phyloP scores from a whole-genome alignment of 2,113 vertebrate genomes.

The Ctenomys sociabilis region DNA sequence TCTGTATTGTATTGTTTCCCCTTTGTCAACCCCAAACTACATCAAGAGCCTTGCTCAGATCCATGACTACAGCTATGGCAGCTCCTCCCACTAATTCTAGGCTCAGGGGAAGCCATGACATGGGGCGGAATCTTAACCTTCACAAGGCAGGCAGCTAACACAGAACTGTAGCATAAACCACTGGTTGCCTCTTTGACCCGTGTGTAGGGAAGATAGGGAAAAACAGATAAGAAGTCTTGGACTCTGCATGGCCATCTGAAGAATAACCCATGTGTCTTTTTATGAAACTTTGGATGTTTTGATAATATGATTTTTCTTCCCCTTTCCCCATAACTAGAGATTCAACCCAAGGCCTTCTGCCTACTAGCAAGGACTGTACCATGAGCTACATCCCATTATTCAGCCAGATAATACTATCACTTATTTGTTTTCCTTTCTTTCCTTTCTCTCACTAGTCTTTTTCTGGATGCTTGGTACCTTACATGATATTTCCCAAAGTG shows the following conservation, averaged over 20 bases:
- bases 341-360: not conserved
- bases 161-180: not conserved
- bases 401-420: not conserved
- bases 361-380: not conserved
- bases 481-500: not conserved
- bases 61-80: no score
- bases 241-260: not conserved
- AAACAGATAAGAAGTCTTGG: not conserved
- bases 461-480: not conserved
- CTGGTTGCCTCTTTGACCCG: not conserved
- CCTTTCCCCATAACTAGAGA: not conserved
- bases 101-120: not conserved
- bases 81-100: not conserved
- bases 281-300: not conserved
- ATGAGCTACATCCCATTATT: not conserved
- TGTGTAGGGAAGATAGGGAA: not conserved
- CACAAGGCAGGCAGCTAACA: not conserved
- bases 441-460: not conserved
- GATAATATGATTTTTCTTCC: not conserved
- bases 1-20: no score
- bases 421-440: not conserved
- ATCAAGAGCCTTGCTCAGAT: not conserved
- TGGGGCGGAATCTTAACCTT: not conserved
- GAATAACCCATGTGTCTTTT: not conserved
- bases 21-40: no score